Evolutionary conservation across 2,797 vertebrate genomes (phyloP), one percentile per base, ranked within the genome.

Genomic region (Sphenodon punctatus): DNA sequence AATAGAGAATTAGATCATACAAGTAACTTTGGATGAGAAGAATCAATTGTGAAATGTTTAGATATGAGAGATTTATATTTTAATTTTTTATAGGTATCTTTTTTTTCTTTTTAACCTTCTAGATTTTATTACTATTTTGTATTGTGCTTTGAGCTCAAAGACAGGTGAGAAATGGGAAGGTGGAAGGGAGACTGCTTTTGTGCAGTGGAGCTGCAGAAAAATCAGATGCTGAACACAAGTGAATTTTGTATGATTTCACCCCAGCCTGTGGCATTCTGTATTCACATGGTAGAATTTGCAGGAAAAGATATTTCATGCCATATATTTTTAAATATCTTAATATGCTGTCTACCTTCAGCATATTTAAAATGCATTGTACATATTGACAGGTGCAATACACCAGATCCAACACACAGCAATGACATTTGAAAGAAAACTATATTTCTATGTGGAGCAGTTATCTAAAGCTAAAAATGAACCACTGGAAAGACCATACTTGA

Each of bases 391-490:
- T 59, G 6, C 6, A 83, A 78, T 70, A 68, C n/a, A 55, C 22
- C 25, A 2, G 19, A 5, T 23, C 7, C 23, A 56, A 2, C 6
- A 6, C 5, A 59, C 74, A 42, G 53, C 53, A 36, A 22, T n/a
- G 51, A 34, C 5, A 32, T 17, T 11, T 23, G 41, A 66, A 5
- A 32, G 53, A 46, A 58, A 20, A 39, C 58, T 12, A n/a, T 72
- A 82, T 88, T 88, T 76, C n/a, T 48, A 78, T 80, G 53, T 25
- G 42, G 79, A 71, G 49, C 2, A 41, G 53, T 49, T 79, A 53
- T 1, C 56, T 67, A 78, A 91, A 68, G 9, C 48, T 27, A 69
- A 77, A 85, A 49, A 86, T 22, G 66, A 45, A 75, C 10, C 42
- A 4, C 16, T 34, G 20, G 23, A 84, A 82, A 71, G 16, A 64